A percentile compares a stretch with the other conserved stretches of the same genome.
Conservation (phyloP, 92 coral and sea anemone genomes). For the Metridium senile region DNA sequence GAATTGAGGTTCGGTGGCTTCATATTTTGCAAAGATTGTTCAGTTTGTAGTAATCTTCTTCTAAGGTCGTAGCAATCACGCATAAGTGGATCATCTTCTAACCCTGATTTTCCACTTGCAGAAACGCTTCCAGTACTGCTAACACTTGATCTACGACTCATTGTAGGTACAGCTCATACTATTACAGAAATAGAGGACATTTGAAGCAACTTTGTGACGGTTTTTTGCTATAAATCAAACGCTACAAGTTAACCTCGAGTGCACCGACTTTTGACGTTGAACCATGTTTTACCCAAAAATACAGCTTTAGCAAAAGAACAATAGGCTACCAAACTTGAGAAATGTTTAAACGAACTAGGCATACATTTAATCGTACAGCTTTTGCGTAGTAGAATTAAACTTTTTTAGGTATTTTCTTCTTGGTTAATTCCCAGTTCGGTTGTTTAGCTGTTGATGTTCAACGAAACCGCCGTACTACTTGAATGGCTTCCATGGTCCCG, state of each 20-base stretch:
- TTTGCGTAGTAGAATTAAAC: no score
- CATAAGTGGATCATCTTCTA: constrained; percentile 96
- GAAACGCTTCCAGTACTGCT: constrained; percentile 79
- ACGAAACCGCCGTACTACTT: constrained; percentile 95
- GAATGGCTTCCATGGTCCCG: constrained; percentile 70
- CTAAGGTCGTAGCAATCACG: constrained; percentile 94
- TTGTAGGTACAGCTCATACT: constrained; percentile 34
- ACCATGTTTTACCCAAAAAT: not conserved
- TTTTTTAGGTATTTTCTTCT: no score
- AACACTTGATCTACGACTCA: constrained; percentile 98
- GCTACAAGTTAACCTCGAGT: not conserved
- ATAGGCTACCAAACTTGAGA: not conserved
- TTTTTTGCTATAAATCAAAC: constrained; percentile 8
- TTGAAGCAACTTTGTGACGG: not conserved
- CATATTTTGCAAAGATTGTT: constrained; percentile 93
- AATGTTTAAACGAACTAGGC: not conserved
- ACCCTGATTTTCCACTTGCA: constrained; percentile 84
- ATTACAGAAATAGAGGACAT: constrained; percentile 11
- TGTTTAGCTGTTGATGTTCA: constrained; percentile 78
- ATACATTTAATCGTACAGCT: no score
- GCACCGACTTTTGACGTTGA: not conserved
- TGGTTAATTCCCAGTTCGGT: constrained; percentile 70
- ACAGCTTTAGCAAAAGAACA: not conserved
- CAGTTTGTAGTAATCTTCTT: constrained; percentile 92
- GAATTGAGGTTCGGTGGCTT: constrained; percentile 79